These are phyloP conservation scores for Sturnus vulgaris DNA, from an alignment of 2,113 vertebrate species.

Conservation along the genomic window DNA sequence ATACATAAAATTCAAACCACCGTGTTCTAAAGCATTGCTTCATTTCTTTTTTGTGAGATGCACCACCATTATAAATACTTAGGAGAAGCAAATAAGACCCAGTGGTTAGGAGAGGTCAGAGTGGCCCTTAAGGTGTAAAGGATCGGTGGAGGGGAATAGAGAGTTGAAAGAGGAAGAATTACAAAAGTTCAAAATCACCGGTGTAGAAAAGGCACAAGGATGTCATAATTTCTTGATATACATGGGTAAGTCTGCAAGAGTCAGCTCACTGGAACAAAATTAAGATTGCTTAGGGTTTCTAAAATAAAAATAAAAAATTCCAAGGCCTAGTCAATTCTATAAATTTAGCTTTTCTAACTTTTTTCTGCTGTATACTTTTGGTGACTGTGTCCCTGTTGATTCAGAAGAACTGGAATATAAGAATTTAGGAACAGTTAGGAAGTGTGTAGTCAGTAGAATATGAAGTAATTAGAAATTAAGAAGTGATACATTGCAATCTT, in stretches of 20 bases:
- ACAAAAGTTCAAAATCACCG: constrained; percentile 25
- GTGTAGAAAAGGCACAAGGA: constrained; percentile 11
- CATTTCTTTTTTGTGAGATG: background rate
- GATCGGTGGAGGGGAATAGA: constrained; percentile 29
- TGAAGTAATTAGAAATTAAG: background rate
- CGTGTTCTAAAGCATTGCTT: background rate
- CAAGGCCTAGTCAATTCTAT: background rate
- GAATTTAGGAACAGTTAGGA: background rate
- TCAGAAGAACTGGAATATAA: background rate
- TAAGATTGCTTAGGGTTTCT: background rate
- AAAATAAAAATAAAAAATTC: background rate
- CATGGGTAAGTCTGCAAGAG: background rate
- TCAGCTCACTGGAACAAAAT: background rate
- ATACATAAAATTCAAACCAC: background rate
- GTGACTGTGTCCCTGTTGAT: background rate
- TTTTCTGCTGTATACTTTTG: background rate
- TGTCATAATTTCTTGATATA: constrained; percentile 2
- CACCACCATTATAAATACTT: background rate
- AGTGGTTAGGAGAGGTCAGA: constrained; percentile 21
- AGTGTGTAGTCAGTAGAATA: background rate
- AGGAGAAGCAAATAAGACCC: background rate
- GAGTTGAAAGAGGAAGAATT: constrained; percentile 18
- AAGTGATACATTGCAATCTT: background rate
- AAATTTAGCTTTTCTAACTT: background rate
- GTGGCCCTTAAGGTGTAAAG: constrained; percentile 45